A percentile compares a stretch with the other conserved stretches of the same genome.
Evolutionary conservation across 2,888 invertebrate genomes (phyloP).

Genomic region (Tenthredo amoena): DNA sequence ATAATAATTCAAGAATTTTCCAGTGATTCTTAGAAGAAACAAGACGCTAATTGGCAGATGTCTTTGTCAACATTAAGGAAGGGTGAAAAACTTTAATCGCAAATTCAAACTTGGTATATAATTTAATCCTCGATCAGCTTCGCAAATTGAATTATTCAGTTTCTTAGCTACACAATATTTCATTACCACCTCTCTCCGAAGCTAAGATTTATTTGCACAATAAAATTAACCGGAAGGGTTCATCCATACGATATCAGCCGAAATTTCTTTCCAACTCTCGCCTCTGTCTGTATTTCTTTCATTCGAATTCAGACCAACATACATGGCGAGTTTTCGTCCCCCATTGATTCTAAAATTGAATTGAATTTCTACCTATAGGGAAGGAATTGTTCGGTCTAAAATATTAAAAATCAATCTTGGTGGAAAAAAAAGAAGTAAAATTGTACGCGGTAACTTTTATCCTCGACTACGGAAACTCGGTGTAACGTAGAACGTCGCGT

Average conservation of each 20-base stretch:
- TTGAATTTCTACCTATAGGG: background rate
- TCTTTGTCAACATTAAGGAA: background rate
- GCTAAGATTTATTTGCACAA: background rate
- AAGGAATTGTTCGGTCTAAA: background rate
- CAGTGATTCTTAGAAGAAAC: background rate
- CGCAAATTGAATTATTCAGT: background rate
- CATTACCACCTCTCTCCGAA: background rate
- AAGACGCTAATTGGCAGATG: background rate
- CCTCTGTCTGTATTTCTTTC: background rate
- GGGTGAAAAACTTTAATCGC: background rate
- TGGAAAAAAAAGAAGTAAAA: background rate
- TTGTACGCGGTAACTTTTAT: background rate
- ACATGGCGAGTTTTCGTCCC: background rate
- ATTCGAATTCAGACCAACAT: background rate
- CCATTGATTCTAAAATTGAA: background rate
- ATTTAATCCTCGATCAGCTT: slow-evolving; percentile 7
- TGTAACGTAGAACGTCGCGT: background rate
- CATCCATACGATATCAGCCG: background rate
- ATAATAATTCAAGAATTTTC: background rate
- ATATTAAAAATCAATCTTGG: background rate
- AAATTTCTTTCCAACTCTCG: background rate
- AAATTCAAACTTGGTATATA: background rate
- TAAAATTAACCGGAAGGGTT: background rate
- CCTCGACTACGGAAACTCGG: background rate
- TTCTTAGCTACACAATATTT: background rate